These are phyloP conservation scores for Enteromius trimaculatus DNA, from an alignment of 2,797 vertebrate species.

Conservation along the genomic window DNA sequence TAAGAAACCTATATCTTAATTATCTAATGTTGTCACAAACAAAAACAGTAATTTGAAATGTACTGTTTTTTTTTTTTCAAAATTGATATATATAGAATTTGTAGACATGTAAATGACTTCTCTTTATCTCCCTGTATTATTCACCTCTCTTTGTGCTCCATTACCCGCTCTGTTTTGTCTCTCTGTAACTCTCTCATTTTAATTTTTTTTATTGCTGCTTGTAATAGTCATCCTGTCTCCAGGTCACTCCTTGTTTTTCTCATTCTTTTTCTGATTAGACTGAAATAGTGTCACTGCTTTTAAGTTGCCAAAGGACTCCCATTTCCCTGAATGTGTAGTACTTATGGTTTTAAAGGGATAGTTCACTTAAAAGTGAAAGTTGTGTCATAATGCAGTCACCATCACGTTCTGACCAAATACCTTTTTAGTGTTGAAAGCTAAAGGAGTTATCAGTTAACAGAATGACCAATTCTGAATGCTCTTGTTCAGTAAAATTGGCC, in stretches of 20 bases:
- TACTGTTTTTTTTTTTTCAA: too few relatives aligned
- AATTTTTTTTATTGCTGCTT: background rate
- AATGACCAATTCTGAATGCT: slow-evolving; percentile 8
- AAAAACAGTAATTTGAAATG: background rate
- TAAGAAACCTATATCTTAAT: background rate
- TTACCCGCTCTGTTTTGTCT: slow-evolving; percentile 13
- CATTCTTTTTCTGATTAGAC: slow-evolving; percentile 48
- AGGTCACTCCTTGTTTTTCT: slow-evolving; percentile 6
- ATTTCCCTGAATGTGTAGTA: slow-evolving; percentile 48
- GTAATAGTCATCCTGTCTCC: slow-evolving; percentile 33
- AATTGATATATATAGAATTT: too few relatives aligned
- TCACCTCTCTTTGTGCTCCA: background rate
- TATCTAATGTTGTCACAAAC: background rate
- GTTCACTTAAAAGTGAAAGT: slow-evolving; percentile 3
- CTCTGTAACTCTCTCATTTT: background rate
- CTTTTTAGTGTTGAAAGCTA: background rate
- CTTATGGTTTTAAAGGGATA: background rate
- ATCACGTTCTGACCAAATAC: background rate
- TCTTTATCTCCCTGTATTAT: slow-evolving; percentile 10
- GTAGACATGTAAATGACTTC: background rate
- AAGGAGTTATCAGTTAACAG: background rate
- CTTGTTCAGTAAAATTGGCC: background rate
- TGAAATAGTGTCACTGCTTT: slow-evolving; percentile 54
- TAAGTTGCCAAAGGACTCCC: slow-evolving; percentile 15
- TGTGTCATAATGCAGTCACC: background rate